Evolutionary conservation across 1,140 invertebrate genomes (phyloP).

Genomic region (Lordiphosa collinella): DNA sequence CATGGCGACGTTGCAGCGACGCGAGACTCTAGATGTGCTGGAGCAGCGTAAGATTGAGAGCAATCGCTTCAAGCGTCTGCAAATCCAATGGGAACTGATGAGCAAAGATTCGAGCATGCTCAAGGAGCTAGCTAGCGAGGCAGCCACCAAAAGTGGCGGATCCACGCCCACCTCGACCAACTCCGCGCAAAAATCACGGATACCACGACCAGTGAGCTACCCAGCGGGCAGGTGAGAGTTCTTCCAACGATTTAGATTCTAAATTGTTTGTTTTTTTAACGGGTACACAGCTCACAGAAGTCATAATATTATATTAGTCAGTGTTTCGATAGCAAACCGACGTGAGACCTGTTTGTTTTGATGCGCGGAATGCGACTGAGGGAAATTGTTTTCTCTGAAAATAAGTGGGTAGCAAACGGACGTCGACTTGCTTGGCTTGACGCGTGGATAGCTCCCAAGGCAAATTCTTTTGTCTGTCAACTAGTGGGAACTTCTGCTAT

Average conservation of each 20-base stretch:
- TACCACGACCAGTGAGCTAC: slow-evolving; percentile 84
- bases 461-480: too few relatives aligned
- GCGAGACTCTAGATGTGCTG: slow-evolving; percentile 58
- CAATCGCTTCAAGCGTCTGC: slow-evolving; percentile 86
- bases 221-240: slow-evolving; percentile 81
- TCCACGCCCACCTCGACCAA: slow-evolving; percentile 79
- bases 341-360: too few relatives aligned
- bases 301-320: too few relatives aligned
- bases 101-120: slow-evolving; percentile 80
- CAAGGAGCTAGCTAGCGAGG: slow-evolving; percentile 79
- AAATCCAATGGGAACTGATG: slow-evolving; percentile 93
- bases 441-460: too few relatives aligned
- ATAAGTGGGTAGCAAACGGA: too few relatives aligned
- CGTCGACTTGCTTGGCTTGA: too few relatives aligned
- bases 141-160: slow-evolving; percentile 79
- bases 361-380: too few relatives aligned
- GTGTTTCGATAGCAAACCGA: too few relatives aligned
- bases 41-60: slow-evolving; percentile 78
- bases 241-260: slow-evolving; percentile 26
- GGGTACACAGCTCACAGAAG: too few relatives aligned
- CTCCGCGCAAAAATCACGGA: slow-evolving; percentile 83
- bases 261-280: slow-evolving; percentile 10
- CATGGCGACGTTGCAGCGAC: slow-evolving; percentile 67
- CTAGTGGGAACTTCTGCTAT: too few relatives aligned
- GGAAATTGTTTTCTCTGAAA: too few relatives aligned